These are phyloP conservation scores for Saturnia pavonia DNA, from an alignment of 2,888 invertebrate genomes.

Conservation along the genomic window DNA sequence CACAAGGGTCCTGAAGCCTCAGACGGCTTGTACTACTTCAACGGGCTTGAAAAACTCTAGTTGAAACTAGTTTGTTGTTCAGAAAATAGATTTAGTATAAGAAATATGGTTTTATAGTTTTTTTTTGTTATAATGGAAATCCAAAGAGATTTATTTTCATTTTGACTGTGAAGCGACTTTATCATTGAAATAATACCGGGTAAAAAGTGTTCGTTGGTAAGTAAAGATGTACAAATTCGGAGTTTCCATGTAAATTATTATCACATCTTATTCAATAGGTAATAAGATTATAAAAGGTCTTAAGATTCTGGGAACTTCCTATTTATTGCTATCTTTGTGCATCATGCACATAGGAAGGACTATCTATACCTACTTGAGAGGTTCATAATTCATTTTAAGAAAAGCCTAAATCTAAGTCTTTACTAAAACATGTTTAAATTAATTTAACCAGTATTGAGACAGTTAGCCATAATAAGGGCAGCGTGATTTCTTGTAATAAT, in stretches of 20 bases:
- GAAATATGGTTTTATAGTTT: background rate
- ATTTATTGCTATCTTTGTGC: too few species aligned
- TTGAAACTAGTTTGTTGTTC: background rate
- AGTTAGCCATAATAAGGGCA: too few species aligned
- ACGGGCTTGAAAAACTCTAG: too few species aligned
- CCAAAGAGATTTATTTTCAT: background rate
- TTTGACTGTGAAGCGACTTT: background rate
- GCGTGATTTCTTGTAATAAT: too few species aligned
- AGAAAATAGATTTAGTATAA: background rate
- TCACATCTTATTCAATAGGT: background rate
- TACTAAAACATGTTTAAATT: too few species aligned
- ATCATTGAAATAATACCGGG: background rate
- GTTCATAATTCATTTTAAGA: background rate
- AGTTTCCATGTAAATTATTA: background rate
- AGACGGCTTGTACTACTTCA: too few species aligned
- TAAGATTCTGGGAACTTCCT: too few species aligned
- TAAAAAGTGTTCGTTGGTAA: background rate
- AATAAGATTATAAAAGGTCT: too few species aligned
- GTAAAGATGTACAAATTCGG: background rate
- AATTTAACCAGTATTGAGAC: too few species aligned
- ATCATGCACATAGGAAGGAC: too few species aligned
- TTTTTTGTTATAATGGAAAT: background rate
- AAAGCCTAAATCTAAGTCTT: too few species aligned
- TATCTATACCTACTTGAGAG: background rate
- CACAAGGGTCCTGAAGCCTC: too few species aligned